Evolutionary conservation across 2,113 vertebrate species (phyloP).

Genomic region (Isichthys henryi): DNA sequence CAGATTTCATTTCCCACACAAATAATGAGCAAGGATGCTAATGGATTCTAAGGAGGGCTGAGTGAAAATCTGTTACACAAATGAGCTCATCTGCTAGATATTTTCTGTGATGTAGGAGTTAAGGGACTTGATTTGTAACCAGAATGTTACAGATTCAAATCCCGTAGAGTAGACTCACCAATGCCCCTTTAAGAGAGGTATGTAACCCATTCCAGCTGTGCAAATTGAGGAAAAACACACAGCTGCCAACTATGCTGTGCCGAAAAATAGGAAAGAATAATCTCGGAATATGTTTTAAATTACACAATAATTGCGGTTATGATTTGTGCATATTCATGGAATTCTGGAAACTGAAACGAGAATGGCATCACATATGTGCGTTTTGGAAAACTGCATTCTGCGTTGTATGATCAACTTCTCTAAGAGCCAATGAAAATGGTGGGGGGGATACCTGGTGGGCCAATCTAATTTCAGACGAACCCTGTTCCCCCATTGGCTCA

Average conservation of each 20-base stretch:
- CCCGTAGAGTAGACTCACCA: neutral
- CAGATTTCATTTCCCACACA: neutral
- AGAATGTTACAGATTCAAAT: neutral
- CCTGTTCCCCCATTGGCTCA: neutral
- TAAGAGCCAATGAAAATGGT: neutral
- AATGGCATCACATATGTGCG: neutral
- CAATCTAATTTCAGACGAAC: neutral
- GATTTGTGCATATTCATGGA: neutral
- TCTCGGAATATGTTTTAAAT: neutral
- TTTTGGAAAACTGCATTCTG: neutral
- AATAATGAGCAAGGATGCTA: neutral
- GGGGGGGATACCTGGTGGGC: neutral
- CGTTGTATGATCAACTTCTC: neutral
- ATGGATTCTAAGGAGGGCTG: neutral
- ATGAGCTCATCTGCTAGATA: neutral
- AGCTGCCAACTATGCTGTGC: neutral
- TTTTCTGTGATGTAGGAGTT: neutral
- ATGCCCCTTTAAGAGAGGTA: neutral
- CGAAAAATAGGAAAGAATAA: neutral
- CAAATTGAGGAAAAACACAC: neutral
- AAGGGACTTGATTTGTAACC: neutral
- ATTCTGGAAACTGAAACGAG: neutral
- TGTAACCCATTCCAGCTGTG: neutral
- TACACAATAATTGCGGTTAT: neutral
- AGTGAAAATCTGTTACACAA: neutral